These are phyloP conservation scores for Atrichornis clamosus DNA, from an alignment of 2,113 vertebrate genomes.

Conservation along the genomic window DNA sequence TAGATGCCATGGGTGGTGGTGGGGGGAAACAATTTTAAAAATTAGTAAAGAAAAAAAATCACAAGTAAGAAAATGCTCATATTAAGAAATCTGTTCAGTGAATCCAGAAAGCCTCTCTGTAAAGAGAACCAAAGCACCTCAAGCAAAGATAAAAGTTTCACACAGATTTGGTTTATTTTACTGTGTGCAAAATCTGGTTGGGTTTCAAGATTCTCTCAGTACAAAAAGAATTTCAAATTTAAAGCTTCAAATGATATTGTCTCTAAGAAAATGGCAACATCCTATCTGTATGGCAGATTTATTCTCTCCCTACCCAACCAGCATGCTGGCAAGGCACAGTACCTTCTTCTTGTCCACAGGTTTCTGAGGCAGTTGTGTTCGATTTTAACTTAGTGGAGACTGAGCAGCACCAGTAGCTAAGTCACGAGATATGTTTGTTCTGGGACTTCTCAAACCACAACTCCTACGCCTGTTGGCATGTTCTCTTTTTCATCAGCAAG, in stretches of 20 bases:
- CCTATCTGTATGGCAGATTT: not conserved
- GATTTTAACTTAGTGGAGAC: not conserved
- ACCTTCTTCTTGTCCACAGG: constrained; percentile 8
- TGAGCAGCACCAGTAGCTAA: not conserved
- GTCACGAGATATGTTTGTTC: not conserved
- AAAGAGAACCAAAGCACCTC: not conserved
- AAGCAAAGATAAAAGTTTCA: not conserved
- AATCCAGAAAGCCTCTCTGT: not conserved
- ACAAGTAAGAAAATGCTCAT: not conserved
- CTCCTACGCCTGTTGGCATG: not conserved
- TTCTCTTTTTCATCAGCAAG: not conserved
- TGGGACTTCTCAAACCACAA: not conserved
- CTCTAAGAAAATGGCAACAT: not conserved
- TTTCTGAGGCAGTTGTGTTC: not conserved
- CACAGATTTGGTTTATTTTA: not conserved
- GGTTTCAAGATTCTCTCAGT: not conserved
- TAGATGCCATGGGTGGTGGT: not conserved
- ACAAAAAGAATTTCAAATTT: not conserved
- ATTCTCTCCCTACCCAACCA: not conserved
- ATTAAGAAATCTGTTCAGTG: not conserved
- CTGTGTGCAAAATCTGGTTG: not conserved
- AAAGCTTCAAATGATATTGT: not conserved
- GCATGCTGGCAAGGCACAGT: not conserved
- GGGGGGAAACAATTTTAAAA: not conserved
- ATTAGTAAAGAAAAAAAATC: not conserved